phyloP scores from a whole-genome alignment of 1,140 invertebrate genomes.

The Pachypsylla venusta region DNA sequence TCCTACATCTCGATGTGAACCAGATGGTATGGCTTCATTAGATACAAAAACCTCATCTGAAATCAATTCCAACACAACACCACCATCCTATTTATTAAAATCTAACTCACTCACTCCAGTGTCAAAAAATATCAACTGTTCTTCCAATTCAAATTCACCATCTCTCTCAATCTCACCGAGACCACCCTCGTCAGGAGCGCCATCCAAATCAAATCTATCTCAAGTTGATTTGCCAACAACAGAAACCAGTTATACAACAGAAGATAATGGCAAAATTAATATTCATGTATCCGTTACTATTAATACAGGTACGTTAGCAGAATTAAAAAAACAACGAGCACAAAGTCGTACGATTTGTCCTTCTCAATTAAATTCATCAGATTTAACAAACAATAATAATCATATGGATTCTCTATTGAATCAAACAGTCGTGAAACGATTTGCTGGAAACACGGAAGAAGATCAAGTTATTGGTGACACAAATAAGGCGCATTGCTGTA shows the following conservation, averaged over 20 bases:
- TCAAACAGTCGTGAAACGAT: constrained; percentile 33
- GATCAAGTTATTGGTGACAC: neutral
- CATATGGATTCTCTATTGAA: neutral
- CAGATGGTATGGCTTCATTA: constrained; percentile 1
- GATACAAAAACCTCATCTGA: too few relatives aligned
- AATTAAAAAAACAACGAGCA: constrained; percentile 76
- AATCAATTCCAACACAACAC: too few relatives aligned
- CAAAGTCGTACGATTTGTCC: constrained; percentile 65
- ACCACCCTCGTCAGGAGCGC: neutral
- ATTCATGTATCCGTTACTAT: constrained; percentile 57
- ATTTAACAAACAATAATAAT: too few relatives aligned
- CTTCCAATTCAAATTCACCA: neutral
- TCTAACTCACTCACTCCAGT: too few relatives aligned
- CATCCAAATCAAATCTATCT: neutral
- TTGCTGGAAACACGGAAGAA: constrained; percentile 20
- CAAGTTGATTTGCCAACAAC: constrained; percentile 29
- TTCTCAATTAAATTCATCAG: too few relatives aligned
- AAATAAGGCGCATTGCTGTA: neutral
- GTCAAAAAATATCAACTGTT: too few relatives aligned
- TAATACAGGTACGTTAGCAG: constrained; percentile 54
- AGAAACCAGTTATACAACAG: constrained; percentile 33
- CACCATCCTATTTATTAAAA: too few relatives aligned
- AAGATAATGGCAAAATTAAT: constrained; percentile 76
- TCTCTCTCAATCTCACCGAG: constrained; percentile 1
- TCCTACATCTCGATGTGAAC: neutral